These are phyloP conservation scores for Bombus confusus DNA, from an alignment of 1,140 invertebrate species.

Conservation along the genomic window DNA sequence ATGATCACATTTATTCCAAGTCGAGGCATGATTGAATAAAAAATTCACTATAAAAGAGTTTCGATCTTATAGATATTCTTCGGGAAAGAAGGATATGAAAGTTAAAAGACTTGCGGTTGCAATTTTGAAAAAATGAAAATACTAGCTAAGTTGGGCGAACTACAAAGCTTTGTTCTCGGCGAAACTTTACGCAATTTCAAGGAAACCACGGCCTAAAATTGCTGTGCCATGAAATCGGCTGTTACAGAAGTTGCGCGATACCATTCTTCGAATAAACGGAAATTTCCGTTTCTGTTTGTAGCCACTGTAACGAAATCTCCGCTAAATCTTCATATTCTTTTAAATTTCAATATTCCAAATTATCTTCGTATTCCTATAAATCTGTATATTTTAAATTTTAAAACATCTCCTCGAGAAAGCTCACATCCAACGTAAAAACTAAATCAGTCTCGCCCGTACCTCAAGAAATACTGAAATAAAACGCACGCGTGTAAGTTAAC, in stretches of 20 bases:
- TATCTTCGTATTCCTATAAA: too few species aligned
- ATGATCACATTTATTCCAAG: background rate
- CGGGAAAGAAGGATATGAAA: background rate
- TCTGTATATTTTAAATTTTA: too few species aligned
- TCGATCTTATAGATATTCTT: background rate
- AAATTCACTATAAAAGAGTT: background rate
- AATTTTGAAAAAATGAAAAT: conserved; percentile 14
- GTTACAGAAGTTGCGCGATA: background rate
- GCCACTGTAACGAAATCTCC: background rate
- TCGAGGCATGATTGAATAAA: background rate
- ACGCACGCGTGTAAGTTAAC: background rate
- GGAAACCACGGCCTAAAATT: conserved; percentile 63
- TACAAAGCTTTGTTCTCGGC: conserved; percentile 53
- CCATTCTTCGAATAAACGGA: conserved; percentile 3
- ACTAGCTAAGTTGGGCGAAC: conserved; percentile 28
- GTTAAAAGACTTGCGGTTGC: background rate
- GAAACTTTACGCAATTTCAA: conserved; percentile 52
- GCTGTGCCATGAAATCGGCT: conserved; percentile 70
- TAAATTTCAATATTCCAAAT: background rate
- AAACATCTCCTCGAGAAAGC: too few species aligned
- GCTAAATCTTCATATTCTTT: background rate
- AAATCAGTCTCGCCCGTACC: too few species aligned
- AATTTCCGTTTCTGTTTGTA: conserved; percentile 8
- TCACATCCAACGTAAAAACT: too few species aligned
- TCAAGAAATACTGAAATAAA: background rate